Conservation (phyloP, 2,888 invertebrate species). For the Melinaea marsaeus region DNA sequence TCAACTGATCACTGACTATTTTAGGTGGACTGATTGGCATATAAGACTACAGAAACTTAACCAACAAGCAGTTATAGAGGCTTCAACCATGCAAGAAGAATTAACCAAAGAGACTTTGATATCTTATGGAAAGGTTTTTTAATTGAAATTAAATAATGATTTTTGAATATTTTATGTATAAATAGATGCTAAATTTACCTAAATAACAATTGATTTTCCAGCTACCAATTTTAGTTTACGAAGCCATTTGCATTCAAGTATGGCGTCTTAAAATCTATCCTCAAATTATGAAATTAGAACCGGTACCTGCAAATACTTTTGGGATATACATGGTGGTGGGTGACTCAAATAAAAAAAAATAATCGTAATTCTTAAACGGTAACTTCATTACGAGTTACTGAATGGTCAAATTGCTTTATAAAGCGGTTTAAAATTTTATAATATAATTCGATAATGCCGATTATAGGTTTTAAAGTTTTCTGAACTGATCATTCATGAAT, state of each 20-base stretch:
- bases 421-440: too few relatives aligned
- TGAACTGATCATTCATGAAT: too few relatives aligned
- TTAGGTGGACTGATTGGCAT: constrained; percentile 89
- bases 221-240: constrained; percentile 86
- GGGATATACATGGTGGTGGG: constrained; percentile 86
- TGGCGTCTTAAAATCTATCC: constrained; percentile 92
- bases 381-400: neutral
- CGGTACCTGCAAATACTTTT: constrained; percentile 83
- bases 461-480: too few relatives aligned
- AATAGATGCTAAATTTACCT: neutral
- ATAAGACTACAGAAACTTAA: constrained; percentile 89
- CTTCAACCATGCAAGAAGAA: constrained; percentile 87
- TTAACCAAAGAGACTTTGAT: constrained; percentile 90
- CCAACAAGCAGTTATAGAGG: constrained; percentile 92
- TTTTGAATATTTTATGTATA: neutral
- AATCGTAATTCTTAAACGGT: neutral
- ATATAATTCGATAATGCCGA: too few relatives aligned
- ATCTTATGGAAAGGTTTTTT: constrained; percentile 82
- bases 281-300: constrained; percentile 82
- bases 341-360: constrained; percentile 13
- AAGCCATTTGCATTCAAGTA: constrained; percentile 88
- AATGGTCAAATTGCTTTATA: too few relatives aligned
- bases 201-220: constrained; percentile 43
- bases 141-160: neutral
- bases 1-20: constrained; percentile 24